phyloP scores from a whole-genome alignment of 2,113 vertebrate genomes.

The Coptodon rendalli region DNA sequence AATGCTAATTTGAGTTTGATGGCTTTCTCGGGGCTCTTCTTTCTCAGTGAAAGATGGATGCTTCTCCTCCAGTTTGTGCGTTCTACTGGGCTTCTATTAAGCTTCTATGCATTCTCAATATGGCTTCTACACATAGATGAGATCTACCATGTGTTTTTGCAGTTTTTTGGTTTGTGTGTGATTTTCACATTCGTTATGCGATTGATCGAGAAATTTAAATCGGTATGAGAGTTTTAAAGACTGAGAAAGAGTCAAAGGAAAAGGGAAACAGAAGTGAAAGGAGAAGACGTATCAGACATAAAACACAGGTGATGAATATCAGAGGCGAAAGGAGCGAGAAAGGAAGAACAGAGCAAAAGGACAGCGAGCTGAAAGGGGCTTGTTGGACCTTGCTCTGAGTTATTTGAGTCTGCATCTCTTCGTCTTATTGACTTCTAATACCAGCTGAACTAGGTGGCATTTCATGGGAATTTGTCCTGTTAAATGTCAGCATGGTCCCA shows the following conservation, averaged over 20 bases:
- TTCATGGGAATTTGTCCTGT: background rate
- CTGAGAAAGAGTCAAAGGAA: background rate
- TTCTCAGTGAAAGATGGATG: background rate
- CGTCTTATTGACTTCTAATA: conserved; percentile 9
- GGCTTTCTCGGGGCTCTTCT: conserved; percentile 26
- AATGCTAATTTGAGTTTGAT: conserved; percentile 63
- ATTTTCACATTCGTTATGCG: background rate
- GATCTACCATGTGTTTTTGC: background rate
- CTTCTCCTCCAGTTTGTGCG: background rate
- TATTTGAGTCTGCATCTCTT: background rate
- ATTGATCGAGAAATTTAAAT: background rate
- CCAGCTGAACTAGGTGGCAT: background rate
- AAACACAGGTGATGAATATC: background rate
- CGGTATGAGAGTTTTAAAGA: background rate
- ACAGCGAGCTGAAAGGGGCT: background rate
- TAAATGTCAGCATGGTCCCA: conserved; percentile 8
- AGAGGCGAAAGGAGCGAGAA: background rate
- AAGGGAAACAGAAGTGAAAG: background rate
- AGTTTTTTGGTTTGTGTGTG: background rate
- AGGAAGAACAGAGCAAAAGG: background rate
- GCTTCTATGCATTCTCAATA: background rate
- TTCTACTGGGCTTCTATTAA: background rate
- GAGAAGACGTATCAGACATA: background rate
- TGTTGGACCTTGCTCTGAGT: background rate
- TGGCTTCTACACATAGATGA: background rate